A percentile compares a stretch with the other conserved stretches of the same genome.
phyloP scores from a whole-genome alignment of 2,888 invertebrate genomes.

The Ptilodon capucinus region DNA sequence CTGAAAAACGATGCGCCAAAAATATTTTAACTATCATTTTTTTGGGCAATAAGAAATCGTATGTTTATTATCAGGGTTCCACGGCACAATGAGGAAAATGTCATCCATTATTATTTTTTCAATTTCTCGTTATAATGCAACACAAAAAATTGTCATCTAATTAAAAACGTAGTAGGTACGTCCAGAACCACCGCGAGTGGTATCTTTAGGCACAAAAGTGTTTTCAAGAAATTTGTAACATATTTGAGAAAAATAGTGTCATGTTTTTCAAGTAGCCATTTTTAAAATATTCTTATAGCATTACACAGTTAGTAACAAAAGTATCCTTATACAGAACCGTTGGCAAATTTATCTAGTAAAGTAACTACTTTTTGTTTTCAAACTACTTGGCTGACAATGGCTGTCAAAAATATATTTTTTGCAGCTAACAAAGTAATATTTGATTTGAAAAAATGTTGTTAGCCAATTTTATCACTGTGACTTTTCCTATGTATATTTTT shows the following conservation, averaged over 20 bases:
- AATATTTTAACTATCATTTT: conserved; percentile 34
- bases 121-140: too few species aligned
- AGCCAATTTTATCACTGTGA: conserved; percentile 22
- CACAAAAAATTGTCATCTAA: too few species aligned
- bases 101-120: too few species aligned
- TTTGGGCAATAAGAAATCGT: conserved; percentile 34
- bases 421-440: conserved; percentile 15
- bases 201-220: too few species aligned
- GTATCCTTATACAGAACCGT: conserved; percentile 10
- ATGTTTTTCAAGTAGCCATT: too few species aligned
- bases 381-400: conserved; percentile 14
- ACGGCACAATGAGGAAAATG: conserved; percentile 6
- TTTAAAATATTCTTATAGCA: too few species aligned
- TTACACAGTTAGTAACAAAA: too few species aligned
- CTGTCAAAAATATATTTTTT: conserved; percentile 13
- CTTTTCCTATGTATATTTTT: conserved; percentile 4
- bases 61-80: conserved; percentile 29
- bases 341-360: not conserved
- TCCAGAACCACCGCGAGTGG: too few species aligned
- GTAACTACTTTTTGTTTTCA: conserved; percentile 11
- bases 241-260: too few species aligned
- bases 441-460: conserved; percentile 14
- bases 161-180: too few species aligned
- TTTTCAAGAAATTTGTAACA: too few species aligned
- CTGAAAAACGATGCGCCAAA: conserved; percentile 37